Conservation (phyloP, 2,888 invertebrate species). For the Athalia rosae region DNA sequence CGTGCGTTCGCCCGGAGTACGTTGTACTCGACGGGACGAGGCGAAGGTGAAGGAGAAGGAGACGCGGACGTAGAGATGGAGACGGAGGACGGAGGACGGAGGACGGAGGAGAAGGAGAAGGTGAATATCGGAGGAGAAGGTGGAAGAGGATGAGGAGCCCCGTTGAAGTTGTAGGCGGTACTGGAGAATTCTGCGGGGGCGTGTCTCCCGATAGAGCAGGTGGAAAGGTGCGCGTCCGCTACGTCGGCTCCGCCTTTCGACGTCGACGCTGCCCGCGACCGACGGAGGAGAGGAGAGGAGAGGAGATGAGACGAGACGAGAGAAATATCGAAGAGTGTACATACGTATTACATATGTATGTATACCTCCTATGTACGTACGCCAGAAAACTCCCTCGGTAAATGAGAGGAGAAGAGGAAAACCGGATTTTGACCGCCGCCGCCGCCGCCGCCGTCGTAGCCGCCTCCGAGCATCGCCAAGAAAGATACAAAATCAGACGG, state of each 20-base stretch:
- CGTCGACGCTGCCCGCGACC: conserved; percentile 54
- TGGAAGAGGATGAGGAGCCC: conserved; percentile 49
- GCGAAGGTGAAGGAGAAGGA: conserved; percentile 47
- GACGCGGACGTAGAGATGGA: conserved; percentile 46
- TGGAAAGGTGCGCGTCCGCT: conserved; percentile 70
- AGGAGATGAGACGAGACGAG: conserved; percentile 46
- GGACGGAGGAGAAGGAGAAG: too few relatives aligned
- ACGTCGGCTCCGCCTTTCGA: conserved; percentile 52
- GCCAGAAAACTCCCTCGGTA: too few relatives aligned
- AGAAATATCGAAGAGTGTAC: conserved; percentile 37
- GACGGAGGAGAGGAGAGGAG: conserved; percentile 49
- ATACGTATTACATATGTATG: too few relatives aligned
- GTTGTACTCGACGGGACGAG: conserved; percentile 8
- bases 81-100: too few relatives aligned
- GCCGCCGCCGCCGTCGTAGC: too few relatives aligned
- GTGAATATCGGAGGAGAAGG: conserved; percentile 37
- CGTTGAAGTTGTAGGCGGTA: conserved; percentile 65
- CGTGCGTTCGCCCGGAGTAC: neutral
- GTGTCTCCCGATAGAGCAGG: conserved; percentile 72
- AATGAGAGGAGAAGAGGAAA: neutral
- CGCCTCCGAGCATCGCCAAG: neutral
- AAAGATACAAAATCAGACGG: conserved; percentile 9
- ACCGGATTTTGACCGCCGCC: conserved; percentile 21
- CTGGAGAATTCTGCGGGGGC: conserved; percentile 68
- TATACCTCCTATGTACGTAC: neutral